Evolutionary conservation across 2,888 invertebrate species (phyloP).

Genomic region (Cerceris ruficornis): DNA sequence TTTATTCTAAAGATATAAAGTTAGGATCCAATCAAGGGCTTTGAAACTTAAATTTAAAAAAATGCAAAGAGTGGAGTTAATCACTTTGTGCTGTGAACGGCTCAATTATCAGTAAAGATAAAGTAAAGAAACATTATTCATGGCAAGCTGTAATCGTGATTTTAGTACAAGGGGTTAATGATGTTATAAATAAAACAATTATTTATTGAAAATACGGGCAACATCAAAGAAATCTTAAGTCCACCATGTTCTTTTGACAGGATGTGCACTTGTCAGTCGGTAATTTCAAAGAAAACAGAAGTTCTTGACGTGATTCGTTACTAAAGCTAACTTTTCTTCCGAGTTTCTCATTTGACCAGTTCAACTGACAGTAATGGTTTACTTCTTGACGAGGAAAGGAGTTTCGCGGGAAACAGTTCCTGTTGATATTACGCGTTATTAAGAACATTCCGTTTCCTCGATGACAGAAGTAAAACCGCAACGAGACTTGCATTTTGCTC

Average conservation of each 20-base stretch:
- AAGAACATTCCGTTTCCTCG: constrained; percentile 76
- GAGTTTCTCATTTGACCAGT: constrained; percentile 33
- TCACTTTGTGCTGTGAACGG: no score
- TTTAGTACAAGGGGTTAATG: no score
- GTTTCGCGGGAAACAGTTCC: constrained; percentile 61
- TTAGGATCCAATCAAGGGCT: no score
- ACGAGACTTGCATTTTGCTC: constrained; percentile 22
- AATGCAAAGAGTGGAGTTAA: no score
- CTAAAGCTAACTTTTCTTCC: constrained; percentile 34
- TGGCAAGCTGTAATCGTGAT: no score
- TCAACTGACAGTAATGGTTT: constrained; percentile 57
- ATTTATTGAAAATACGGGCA: not conserved
- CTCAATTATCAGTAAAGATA: no score
- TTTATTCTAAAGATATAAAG: no score
- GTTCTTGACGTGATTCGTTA: constrained; percentile 56
- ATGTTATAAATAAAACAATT: no score
- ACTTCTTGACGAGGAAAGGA: constrained; percentile 53
- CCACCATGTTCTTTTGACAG: not conserved
- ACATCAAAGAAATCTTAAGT: not conserved
- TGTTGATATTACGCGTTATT: constrained; percentile 77
- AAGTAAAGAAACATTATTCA: no score
- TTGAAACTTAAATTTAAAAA: no score
- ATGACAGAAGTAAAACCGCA: constrained; percentile 70
- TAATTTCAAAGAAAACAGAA: constrained; percentile 33
- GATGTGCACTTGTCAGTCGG: constrained; percentile 23